These are phyloP conservation scores for Taenioides sp. DNA, from an alignment of 2,797 vertebrate species.

Conservation along the genomic window DNA sequence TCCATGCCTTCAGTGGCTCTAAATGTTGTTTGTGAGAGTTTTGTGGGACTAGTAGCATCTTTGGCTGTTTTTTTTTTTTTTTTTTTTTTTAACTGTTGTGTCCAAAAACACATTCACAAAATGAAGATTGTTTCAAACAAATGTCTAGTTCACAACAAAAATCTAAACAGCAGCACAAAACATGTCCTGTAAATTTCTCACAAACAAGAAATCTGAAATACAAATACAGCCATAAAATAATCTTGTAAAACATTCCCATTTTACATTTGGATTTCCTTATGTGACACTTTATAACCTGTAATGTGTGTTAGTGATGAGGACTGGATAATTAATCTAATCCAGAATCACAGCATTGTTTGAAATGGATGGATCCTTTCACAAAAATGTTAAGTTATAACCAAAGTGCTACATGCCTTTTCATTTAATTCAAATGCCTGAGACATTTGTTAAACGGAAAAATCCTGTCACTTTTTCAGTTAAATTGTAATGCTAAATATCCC, in stretches of 20 bases:
- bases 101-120: constrained; percentile 59
- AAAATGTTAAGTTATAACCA: constrained; percentile 36
- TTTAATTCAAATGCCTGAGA: constrained; percentile 43
- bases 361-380: constrained; percentile 58
- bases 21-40: constrained; percentile 50
- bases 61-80: constrained; percentile 58
- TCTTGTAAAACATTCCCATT: constrained; percentile 28
- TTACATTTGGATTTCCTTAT: constrained; percentile 46
- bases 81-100: constrained; percentile 23
- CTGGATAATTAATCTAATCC: constrained; percentile 29
- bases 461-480: constrained; percentile 44
- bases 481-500: constrained; percentile 40
- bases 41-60: constrained; percentile 63
- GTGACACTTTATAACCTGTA: constrained; percentile 33
- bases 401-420: constrained; percentile 51
- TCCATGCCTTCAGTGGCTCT: constrained; percentile 69
- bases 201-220: constrained; percentile 48
- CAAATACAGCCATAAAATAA: constrained; percentile 52
- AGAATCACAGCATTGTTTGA: constrained; percentile 41
- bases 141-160: constrained; percentile 39
- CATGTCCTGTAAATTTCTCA: constrained; percentile 42
- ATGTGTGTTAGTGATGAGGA: constrained; percentile 27
- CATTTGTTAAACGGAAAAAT: constrained; percentile 48
- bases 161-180: constrained; percentile 48
- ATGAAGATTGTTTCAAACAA: constrained; percentile 44